Conservation (phyloP, 1,140 invertebrate genomes). For the Protaetia brevitarsis region DNA sequence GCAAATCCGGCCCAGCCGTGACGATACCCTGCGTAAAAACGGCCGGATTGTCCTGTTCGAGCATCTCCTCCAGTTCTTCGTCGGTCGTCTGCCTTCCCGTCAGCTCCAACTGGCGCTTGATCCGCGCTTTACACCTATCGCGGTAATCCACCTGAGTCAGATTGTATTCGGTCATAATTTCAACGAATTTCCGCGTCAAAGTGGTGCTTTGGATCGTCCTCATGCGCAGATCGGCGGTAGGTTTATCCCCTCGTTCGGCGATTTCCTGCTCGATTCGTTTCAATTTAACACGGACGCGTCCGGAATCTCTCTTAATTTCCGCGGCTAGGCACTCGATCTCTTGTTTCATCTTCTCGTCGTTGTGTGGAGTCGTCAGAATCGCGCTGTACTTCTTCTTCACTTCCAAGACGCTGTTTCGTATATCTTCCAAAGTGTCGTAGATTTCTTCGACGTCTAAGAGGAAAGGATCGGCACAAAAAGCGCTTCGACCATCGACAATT, state of each 20-base stretch:
- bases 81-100: conserved; percentile 73
- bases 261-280: conserved; percentile 74
- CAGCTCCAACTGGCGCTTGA: conserved; percentile 83
- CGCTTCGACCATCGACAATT: conserved; percentile 48
- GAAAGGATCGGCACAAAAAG: conserved; percentile 52
- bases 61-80: conserved; percentile 80
- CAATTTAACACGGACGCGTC: conserved; percentile 83
- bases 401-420: conserved; percentile 80
- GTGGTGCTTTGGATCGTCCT: conserved; percentile 82
- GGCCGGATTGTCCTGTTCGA: conserved; percentile 77
- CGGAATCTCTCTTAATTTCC: conserved; percentile 84
- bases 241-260: conserved; percentile 50
- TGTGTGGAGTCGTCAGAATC: conserved; percentile 83
- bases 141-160: conserved; percentile 83
- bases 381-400: conserved; percentile 86
- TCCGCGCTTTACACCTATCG: conserved; percentile 80
- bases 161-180: conserved; percentile 88
- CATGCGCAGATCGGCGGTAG: conserved; percentile 80
- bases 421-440: conserved; percentile 80
- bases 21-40: conserved; percentile 79
- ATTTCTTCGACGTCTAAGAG: conserved; percentile 79
- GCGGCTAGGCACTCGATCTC: conserved; percentile 81
- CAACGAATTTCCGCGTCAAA: conserved; percentile 77
- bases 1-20: conserved; percentile 62
- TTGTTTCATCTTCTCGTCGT: conserved; percentile 51